A percentile compares a stretch with the other conserved stretches of the same genome.
phyloP scores from a whole-genome alignment of 1,140 invertebrate genomes.

The Plutomurus gul region DNA sequence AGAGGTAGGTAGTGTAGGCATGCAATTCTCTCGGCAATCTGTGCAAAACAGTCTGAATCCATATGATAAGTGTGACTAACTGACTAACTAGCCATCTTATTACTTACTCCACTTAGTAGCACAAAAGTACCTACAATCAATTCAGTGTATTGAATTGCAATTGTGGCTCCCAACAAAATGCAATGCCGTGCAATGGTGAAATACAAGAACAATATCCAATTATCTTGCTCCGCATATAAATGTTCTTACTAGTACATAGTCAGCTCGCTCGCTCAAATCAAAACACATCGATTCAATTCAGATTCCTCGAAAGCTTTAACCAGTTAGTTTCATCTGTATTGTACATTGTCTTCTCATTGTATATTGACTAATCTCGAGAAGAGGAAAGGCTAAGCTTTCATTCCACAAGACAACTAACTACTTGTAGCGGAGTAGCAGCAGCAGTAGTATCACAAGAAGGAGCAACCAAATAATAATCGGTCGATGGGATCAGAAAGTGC shows the following conservation, averaged over 20 bases:
- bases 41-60: too few species aligned
- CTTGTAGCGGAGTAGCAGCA: too few species aligned
- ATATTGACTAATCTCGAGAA: conserved; percentile 23
- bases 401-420: conserved; percentile 3
- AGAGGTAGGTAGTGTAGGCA: too few species aligned
- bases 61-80: too few species aligned
- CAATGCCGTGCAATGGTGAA: neutral
- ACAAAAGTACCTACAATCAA: too few species aligned
- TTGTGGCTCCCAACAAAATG: too few species aligned
- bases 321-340: conserved; percentile 20
- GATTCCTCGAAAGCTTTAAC: neutral
- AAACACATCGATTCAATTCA: conserved; percentile 14
- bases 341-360: conserved; percentile 5
- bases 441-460: neutral
- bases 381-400: conserved; percentile 4
- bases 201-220: conserved; percentile 33
- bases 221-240: conserved; percentile 11
- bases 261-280: conserved; percentile 17
- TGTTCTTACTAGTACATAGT: too few species aligned
- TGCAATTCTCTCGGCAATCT: too few species aligned
- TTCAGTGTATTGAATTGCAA: too few species aligned
- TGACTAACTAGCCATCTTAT: too few species aligned
- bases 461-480: conserved; percentile 31
- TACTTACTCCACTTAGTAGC: too few species aligned
- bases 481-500: conserved; percentile 32